These are phyloP conservation scores for Oriolus oriolus DNA, from an alignment of 2,113 vertebrate species.

Conservation along the genomic window DNA sequence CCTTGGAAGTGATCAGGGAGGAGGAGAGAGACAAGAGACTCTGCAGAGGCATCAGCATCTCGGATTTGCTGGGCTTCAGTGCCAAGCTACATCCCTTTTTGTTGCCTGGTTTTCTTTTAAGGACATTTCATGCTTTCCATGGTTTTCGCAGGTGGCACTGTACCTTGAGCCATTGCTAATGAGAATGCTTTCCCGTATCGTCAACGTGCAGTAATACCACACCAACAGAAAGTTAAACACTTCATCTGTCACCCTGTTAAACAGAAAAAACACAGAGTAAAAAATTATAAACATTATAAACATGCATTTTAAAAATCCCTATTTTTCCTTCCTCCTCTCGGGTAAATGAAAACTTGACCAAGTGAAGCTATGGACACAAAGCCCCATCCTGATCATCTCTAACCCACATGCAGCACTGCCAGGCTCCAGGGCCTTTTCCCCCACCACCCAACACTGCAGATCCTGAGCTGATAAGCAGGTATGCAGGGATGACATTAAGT, in stretches of 20 bases:
- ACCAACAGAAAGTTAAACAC: slow-evolving; percentile 96
- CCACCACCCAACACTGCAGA: not conserved
- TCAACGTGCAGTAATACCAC: slow-evolving; percentile 97
- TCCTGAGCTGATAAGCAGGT: not conserved
- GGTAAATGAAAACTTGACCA: not conserved
- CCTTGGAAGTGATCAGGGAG: not conserved
- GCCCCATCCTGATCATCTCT: not conserved
- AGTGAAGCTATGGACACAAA: not conserved
- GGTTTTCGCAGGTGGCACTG: not conserved
- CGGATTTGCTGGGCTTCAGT: not conserved
- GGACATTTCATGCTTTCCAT: not conserved
- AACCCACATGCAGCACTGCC: not conserved
- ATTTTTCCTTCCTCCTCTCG: not conserved
- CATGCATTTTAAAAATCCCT: not conserved
- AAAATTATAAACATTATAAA: not conserved
- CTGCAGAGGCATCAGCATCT: not conserved
- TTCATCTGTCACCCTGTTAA: slow-evolving; percentile 90
- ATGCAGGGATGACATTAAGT: not conserved
- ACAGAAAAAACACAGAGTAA: not conserved
- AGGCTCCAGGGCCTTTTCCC: not conserved
- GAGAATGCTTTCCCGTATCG: slow-evolving; percentile 94
- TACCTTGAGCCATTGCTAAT: slow-evolving; percentile 97
- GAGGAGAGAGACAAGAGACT: not conserved
- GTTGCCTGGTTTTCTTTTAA: not conserved
- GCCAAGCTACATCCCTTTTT: not conserved